Base-by-base conservation (phyloP, 1,140 invertebrate species). In the Pseudobourletiella spinata region DNA sequence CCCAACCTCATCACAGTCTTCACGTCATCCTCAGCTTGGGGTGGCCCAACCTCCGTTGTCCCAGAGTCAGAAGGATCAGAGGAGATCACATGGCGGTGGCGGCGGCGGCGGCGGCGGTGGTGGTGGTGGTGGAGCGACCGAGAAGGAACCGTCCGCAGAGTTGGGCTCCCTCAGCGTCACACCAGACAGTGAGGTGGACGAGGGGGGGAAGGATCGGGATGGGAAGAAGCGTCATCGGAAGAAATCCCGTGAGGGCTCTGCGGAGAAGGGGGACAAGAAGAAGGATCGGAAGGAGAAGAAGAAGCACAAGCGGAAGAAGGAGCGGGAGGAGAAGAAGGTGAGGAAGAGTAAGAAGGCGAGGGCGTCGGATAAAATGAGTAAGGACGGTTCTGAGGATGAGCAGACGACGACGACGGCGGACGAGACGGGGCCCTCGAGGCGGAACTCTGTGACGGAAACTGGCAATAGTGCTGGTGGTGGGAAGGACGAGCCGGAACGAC, bases 181-280 rank as follows among this genome's bases (percentile, higher is more conserved):
- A 82, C 79, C 64, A 76, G 79, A 64, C 77, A 79, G 65, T 4
- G 62, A 39, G 0, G 74, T 74, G 8, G 42, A 48, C 22, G 8
- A 8, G 6, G 20, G 44, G 6, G 6, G 6, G 14, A 78, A 65
- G 58, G 61, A 60, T 22, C 24, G 32, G 72, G 77, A 28, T 69
- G 69, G 3, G 75, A 74, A 52, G 76, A 77, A 35, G 77, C 77
- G 50, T 77, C 80, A 29, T 77, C 77, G 59, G 74, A 76, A 43
- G 77, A 52, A 64, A 68, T 48, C 63, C 65, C 57, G 43, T 24
- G 64, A 64, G 63, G 65, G 58, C 57, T 61, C 62, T 74, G 77
- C 22, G 69, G 73, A 61, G 64, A 67, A 79, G 76, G 71, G 77
- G 78, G 63, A 78, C 78, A 76, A 66, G 59, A 64, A 72, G 59